These are phyloP conservation scores for Urophycis tenuis DNA, from an alignment of 2,797 vertebrate genomes.

Conservation along the genomic window DNA sequence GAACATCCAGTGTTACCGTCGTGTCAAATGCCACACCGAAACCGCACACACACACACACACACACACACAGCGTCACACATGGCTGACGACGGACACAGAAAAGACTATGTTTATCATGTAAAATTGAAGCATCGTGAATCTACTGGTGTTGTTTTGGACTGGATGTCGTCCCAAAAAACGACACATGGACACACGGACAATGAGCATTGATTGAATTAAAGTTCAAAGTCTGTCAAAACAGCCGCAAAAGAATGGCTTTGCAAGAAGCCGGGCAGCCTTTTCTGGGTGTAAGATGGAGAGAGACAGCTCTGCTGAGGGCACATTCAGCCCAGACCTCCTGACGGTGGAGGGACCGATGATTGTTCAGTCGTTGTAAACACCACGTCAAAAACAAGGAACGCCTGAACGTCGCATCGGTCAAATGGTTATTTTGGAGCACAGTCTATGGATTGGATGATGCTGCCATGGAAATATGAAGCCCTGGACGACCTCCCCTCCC, in stretches of 20 bases:
- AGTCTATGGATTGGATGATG: not conserved
- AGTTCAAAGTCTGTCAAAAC: not conserved
- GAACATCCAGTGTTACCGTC: not conserved
- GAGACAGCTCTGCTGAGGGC: no score
- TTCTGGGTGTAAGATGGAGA: not conserved
- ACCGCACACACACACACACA: no score
- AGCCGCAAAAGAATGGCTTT: not conserved
- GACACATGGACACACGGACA: not conserved
- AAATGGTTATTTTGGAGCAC: not conserved
- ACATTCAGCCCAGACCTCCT: not conserved
- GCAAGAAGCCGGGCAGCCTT: not conserved
- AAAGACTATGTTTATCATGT: not conserved
- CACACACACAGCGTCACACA: no score
- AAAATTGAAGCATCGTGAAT: not conserved
- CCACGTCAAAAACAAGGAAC: not conserved
- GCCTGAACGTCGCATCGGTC: not conserved
- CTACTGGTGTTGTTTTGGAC: not conserved
- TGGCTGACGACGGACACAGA: not conserved
- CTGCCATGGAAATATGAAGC: not conserved
- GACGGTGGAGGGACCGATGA: not conserved
- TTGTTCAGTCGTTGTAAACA: not conserved
- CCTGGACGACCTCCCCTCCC: not conserved
- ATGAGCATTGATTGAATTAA: not conserved
- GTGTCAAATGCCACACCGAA: no score
- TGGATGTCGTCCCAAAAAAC: not conserved